Evolutionary conservation across 2,888 invertebrate species (phyloP), one percentile per base, ranked within the genome.

Genomic region (Drosophila histrio): DNA sequence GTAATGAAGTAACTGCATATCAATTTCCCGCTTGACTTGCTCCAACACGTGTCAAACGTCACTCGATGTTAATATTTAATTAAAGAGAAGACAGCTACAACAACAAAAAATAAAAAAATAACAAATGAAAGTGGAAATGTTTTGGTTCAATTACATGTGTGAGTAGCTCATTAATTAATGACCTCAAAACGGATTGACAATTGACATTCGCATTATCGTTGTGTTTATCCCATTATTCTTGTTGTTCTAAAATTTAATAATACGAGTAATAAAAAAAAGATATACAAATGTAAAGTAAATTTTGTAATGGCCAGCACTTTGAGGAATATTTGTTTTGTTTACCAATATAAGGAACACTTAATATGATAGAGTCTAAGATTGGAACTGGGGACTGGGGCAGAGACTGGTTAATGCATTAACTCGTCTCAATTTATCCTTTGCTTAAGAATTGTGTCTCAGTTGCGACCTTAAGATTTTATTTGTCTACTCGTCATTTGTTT

Each of bases 401-500:
- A n/a, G 34, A 17, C 49, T 38, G 50, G 50, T 74, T 69, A 75
- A 69, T 69, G 57, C 57, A 69, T 75, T 54, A 69, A 69, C 62
- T 54, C 28, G 28, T 5, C 32, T 43, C 59, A 26, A 32, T 46
- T 56, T 56, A 46, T 32, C 5, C 36, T 6, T 2, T 5, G 28
- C 30, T 30, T 34, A 24, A 52, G 53, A 26, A 9, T 15, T 11
- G 28, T 52, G 43, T 60, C 53, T 59, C 52, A 59, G 58, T 59
- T 65, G 77, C 53, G 77, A 65, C 60, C 56, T 65, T 54, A 49
- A 71, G 47, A 60, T 66, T 65, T 44, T 75, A 67, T 76, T 63
- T 82, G 71, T 74, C 62, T 72, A 41, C 46, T 73, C 60, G 44
- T 59, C 64, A 58, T 68, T 72, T 82, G 68, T 82, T 83, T 72